Conservation (phyloP, 2,888 invertebrate genomes). For the Tineola bisselliella region DNA sequence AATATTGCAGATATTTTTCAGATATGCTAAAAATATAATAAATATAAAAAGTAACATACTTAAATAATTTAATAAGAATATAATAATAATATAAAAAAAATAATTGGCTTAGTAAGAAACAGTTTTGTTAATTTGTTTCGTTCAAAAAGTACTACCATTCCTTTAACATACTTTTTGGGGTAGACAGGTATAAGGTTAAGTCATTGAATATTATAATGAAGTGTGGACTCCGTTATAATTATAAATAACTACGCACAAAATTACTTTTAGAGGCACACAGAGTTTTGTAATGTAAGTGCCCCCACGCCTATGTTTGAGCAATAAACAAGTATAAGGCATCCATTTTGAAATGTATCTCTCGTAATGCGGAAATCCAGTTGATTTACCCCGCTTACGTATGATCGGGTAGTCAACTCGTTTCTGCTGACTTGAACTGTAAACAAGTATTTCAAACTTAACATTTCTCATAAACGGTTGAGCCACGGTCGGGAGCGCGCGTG, state of each 20-base stretch:
- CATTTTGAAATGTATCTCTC: constrained; percentile 34
- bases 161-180: too few relatives aligned
- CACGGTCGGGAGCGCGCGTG: constrained; percentile 53
- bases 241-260: constrained; percentile 1
- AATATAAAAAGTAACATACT: too few relatives aligned
- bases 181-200: too few relatives aligned
- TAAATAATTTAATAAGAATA: too few relatives aligned
- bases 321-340: constrained; percentile 21
- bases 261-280: neutral
- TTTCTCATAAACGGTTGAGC: constrained; percentile 53
- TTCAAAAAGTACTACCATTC: too few relatives aligned
- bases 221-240: neutral
- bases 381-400: constrained; percentile 36
- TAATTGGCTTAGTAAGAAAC: too few relatives aligned
- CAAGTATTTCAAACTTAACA: neutral
- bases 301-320: constrained; percentile 10
- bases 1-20: too few relatives aligned
- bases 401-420: constrained; percentile 35
- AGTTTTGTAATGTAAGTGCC: constrained; percentile 1
- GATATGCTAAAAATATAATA: too few relatives aligned
- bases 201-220: too few relatives aligned
- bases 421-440: constrained; percentile 18
- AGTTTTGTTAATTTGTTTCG: too few relatives aligned
- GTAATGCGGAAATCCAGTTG: constrained; percentile 42
- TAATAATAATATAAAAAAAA: too few relatives aligned